Evolutionary conservation across 2,797 vertebrate genomes (phyloP).

Genomic region (Tadarida brasiliensis): DNA sequence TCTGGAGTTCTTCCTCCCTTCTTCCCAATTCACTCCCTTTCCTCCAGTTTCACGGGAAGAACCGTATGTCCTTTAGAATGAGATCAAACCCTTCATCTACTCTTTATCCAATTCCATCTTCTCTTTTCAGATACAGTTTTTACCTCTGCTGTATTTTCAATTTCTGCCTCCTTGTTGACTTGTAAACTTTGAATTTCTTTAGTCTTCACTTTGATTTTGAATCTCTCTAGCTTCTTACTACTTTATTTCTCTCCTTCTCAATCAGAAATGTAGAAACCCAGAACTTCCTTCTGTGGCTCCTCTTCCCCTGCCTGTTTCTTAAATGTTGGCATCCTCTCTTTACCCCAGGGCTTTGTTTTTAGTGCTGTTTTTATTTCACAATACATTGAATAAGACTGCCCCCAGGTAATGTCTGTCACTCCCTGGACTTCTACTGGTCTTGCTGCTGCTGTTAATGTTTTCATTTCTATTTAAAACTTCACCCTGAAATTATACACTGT

Average conservation of each 20-base stretch:
- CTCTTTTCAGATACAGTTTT: neutral
- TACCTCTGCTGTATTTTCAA: neutral
- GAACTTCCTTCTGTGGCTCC: neutral
- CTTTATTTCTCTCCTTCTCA: neutral
- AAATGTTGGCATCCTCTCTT: neutral
- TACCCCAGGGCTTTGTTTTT: neutral
- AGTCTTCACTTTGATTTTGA: neutral
- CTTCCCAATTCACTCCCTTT: neutral
- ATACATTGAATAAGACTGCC: neutral
- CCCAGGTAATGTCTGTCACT: neutral
- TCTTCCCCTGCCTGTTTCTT: neutral
- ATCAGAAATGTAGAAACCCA: neutral
- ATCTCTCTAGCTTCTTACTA: neutral
- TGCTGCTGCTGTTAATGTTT: neutral
- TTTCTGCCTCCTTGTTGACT: neutral
- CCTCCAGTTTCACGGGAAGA: neutral
- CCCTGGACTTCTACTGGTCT: neutral
- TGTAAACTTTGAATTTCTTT: neutral
- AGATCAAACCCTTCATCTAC: neutral
- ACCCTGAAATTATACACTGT: neutral
- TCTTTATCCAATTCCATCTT: neutral
- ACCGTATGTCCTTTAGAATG: neutral
- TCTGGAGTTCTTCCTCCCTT: neutral
- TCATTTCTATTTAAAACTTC: neutral
- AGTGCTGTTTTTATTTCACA: neutral